These are phyloP conservation scores for Lamellibrachia luymesi DNA, from an alignment of 1,140 invertebrate species.

Conservation along the genomic window DNA sequence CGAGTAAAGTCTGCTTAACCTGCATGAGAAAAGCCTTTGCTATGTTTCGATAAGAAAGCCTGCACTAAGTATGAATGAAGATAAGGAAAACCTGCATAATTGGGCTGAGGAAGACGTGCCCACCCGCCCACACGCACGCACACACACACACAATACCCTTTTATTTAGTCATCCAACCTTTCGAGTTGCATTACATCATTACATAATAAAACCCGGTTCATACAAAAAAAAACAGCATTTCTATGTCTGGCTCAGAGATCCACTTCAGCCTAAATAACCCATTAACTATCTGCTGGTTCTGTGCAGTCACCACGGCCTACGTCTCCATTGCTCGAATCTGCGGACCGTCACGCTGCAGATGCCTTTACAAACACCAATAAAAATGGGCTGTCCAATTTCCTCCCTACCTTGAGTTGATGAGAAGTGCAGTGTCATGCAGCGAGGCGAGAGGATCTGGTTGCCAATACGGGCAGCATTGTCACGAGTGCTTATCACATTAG, in stretches of 20 bases:
- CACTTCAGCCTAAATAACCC: not conserved
- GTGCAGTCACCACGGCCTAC: not conserved
- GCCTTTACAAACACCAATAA: not conserved
- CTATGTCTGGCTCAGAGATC: not conserved
- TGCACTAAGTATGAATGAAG: not conserved
- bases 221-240: not conserved
- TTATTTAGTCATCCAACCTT: not conserved
- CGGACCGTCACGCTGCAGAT: not conserved
- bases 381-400: not conserved
- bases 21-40: not conserved
- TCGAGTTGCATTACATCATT: not conserved
- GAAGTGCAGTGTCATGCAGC: not conserved
- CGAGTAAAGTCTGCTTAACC: not conserved
- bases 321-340: not conserved
- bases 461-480: not conserved
- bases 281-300: not conserved
- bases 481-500: not conserved
- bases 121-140: too few relatives aligned
- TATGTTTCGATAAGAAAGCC: too few relatives aligned
- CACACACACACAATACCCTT: not conserved
- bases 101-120: not conserved
- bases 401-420: not conserved
- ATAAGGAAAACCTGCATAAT: not conserved
- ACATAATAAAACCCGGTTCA: not conserved
- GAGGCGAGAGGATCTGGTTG: not conserved